phyloP scores from a whole-genome alignment of 2,797 vertebrate genomes.

The Lagocephalus sceleratus region DNA sequence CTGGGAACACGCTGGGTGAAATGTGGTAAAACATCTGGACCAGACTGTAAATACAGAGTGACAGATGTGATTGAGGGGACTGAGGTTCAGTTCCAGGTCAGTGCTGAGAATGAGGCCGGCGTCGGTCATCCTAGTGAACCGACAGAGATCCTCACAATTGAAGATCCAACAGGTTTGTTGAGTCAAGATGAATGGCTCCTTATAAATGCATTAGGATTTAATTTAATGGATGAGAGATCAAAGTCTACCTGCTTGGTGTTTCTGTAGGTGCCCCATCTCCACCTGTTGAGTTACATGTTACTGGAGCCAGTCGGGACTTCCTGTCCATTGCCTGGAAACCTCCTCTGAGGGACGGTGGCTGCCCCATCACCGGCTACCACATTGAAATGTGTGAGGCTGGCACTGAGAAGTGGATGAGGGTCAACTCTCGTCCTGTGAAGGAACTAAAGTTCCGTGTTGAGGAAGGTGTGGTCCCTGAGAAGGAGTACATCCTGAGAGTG shows the following conservation, averaged over 20 bases:
- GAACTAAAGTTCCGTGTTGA: slow-evolving; percentile 91
- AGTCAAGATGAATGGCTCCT: not conserved
- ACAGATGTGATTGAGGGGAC: slow-evolving; percentile 97
- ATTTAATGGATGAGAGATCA: not conserved
- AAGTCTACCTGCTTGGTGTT: not conserved
- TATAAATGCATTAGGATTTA: not conserved
- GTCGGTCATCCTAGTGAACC: slow-evolving; percentile 94
- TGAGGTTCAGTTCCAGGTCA: slow-evolving; percentile 94
- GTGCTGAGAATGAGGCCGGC: slow-evolving; percentile 96
- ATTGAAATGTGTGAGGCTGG: slow-evolving; percentile 94
- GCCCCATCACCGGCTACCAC: slow-evolving; percentile 90
- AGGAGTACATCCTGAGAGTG: slow-evolving; percentile 92
- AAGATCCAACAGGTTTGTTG: slow-evolving; percentile 89
- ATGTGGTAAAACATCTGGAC: slow-evolving; percentile 92
- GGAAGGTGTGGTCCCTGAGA: slow-evolving; percentile 91
- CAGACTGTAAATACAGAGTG: slow-evolving; percentile 90
- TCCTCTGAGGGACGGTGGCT: slow-evolving; percentile 89
- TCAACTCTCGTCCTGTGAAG: slow-evolving; percentile 96
- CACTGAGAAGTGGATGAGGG: slow-evolving; percentile 97
- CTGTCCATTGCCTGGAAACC: slow-evolving; percentile 93
- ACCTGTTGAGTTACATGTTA: slow-evolving; percentile 90
- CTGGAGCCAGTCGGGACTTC: slow-evolving; percentile 87
- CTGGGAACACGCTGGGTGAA: slow-evolving; percentile 97
- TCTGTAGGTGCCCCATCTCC: slow-evolving; percentile 85
- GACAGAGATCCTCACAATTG: slow-evolving; percentile 89